Evolutionary conservation across 2,888 invertebrate species (phyloP), one percentile per base, ranked within the genome.

Genomic region (Acrocyrtus sp.): DNA sequence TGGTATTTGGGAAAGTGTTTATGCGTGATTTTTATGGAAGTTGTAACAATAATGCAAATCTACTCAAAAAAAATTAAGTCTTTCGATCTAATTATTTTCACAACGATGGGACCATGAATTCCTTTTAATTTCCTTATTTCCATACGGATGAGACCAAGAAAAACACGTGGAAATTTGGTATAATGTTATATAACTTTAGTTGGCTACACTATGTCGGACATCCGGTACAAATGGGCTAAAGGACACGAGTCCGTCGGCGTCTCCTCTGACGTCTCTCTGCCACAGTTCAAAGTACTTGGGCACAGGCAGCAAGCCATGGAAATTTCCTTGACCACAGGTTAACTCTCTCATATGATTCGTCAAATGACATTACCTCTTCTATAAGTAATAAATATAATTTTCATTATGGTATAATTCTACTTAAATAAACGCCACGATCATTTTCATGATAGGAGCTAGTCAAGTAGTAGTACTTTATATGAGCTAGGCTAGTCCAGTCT

Each of bases 151-250:
- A 47, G 29, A 21, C 27, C 26, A 34, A 17, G 24, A 34, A 10
- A 48, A 34, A 51, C 41, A 63, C 27, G 56, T 62, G 56, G 61
- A 53, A 56, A n/a, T n/a, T n/a, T n/a, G n/a, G n/a, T 62, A 57
- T 54, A 21, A 22, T 67, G 57, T 67, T 62, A 61, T 73, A 62
- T 54, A 74, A 56, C 73, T 87, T 87, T 90, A 96, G 96, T 95
- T 92, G 96, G 95, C 90, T 96, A 96, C 91, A 95, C 95, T 88
- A 95, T 95, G 94, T 90, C 93, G 89, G 95, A 96, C 90, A 95
- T 95, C 90, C 91, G 94, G 85, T 96, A 96, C 91, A 94, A 93
- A 87, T 96, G 96, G 96, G 94, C 94, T 89, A 94, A 95, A 88
- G 94, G 94, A 84, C 92, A 93, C 85, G 92, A 93, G 89, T 94